Evolutionary conservation across 1,140 invertebrate species (phyloP), one percentile per base, ranked within the genome.

Genomic region (Anastrepha ludens): DNA sequence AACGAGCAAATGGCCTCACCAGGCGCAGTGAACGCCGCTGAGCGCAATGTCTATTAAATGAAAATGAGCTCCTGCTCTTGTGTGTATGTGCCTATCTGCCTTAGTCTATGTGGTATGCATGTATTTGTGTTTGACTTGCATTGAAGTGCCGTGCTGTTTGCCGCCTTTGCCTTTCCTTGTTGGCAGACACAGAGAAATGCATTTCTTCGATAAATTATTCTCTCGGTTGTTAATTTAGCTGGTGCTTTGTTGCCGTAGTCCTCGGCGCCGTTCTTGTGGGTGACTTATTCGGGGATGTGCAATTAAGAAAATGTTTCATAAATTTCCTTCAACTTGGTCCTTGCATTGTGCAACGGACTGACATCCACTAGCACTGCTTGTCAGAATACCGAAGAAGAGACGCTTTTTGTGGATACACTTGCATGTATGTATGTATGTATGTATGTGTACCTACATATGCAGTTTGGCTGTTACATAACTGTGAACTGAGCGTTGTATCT

Each of bases 191-290:
- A 44, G 15, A 91, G 91, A 90, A 91, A 90, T 91, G 90, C 89
- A 89, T 92, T 91, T 90, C 91, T 92, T 92, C 91, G 92, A 92
- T 92, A 92, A 92, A 92, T 92, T 91, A 92, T 92, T 92, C 91
- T 90, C 90, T 81, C 17, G 47, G 20, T n/a, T 81, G 44, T 81
- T 81, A 81, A 55, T 81, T 81, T 81, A 81, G 55, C 74, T 81
- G 74, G 74, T 81, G n/a, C 50, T 81, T 81, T 81, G 44, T 62
- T 20, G 74, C 3, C 47, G 15, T 78, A 13, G 74, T 7, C 17
- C 74, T 55, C 64, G n/a, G 6, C 11, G 9, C 17, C 15, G 74
- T 78, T 39, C 15, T 78, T 78, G 29, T 78, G 74, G 74, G 74
- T 20, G 47, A 55, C 74, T 78, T 55, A 78, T 91, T 92, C 85